phyloP scores from a whole-genome alignment of 1,140 invertebrate species.

The silkworm (Bombyx mori) region DNA sequence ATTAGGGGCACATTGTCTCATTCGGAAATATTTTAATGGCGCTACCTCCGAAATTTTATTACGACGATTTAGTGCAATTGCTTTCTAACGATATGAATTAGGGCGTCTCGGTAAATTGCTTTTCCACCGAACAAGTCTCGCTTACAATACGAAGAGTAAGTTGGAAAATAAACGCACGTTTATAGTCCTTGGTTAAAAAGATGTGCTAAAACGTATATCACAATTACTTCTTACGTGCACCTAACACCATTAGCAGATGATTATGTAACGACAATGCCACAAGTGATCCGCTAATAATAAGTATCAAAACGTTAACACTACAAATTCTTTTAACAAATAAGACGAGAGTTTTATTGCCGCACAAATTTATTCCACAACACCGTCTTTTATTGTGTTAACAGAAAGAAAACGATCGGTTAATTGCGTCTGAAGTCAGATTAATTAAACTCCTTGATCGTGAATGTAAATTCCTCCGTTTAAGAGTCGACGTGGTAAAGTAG shows the following conservation, averaged over 20 bases:
- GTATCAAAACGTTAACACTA: constrained; percentile 53
- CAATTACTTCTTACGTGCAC: constrained; percentile 34
- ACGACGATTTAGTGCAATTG: constrained; percentile 42
- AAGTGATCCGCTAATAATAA: constrained; percentile 53
- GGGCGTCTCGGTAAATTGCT: constrained; percentile 11
- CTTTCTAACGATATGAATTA: constrained; percentile 25
- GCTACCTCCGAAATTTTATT: constrained; percentile 51
- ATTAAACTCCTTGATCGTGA: constrained; percentile 56
- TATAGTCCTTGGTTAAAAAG: constrained; percentile 24
- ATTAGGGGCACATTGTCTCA: constrained; percentile 57
- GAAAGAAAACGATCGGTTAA: constrained; percentile 49
- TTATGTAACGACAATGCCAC: constrained; percentile 52
- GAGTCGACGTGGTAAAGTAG: constrained; percentile 27
- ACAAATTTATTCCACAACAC: constrained; percentile 59
- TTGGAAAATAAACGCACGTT: constrained; percentile 9
- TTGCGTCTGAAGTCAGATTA: constrained; percentile 57
- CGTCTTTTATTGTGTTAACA: constrained; percentile 51
- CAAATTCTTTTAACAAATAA: constrained; percentile 58
- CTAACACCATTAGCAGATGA: constrained; percentile 40
- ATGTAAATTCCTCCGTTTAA: constrained; percentile 51
- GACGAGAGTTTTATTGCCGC: constrained; percentile 39
- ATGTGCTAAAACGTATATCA: constrained; percentile 51
- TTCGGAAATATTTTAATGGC: constrained; percentile 47
- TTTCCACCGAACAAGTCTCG: neutral
- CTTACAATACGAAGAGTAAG: neutral